phyloP scores from a whole-genome alignment of 2,113 vertebrate species.

The Falcunculus frontatus region DNA sequence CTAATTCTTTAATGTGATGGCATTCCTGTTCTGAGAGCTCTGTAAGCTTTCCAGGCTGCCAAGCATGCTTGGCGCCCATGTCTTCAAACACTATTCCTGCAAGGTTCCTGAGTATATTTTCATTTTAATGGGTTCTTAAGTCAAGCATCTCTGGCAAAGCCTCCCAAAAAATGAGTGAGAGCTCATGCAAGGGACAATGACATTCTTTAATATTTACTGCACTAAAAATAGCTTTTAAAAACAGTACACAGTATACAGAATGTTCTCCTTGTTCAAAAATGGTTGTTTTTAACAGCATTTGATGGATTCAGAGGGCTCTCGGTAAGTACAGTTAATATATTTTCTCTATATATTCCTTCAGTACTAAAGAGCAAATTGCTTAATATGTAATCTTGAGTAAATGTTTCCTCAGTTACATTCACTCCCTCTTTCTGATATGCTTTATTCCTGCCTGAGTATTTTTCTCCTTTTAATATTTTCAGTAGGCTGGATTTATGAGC shows the following conservation, averaged over 20 bases:
- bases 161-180: constrained; percentile 66
- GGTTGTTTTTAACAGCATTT: neutral
- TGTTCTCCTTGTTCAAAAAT: neutral
- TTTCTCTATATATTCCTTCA: constrained; percentile 8
- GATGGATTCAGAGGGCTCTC: constrained; percentile 4
- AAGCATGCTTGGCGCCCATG: neutral
- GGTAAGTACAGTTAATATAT: constrained; percentile 32
- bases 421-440: constrained; percentile 31
- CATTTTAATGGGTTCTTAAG: constrained; percentile 72
- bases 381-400: constrained; percentile 60
- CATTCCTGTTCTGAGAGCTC: constrained; percentile 43
- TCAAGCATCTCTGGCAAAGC: constrained; percentile 63
- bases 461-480: constrained; percentile 43
- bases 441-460: constrained; percentile 45
- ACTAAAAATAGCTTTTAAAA: constrained; percentile 42
- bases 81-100: constrained; percentile 5
- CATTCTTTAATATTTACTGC: constrained; percentile 53
- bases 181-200: constrained; percentile 33
- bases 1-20: constrained; percentile 62
- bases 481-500: constrained; percentile 47
- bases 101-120: constrained; percentile 62
- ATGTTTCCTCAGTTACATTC: constrained; percentile 37
- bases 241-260: neutral
- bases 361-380: constrained; percentile 50
- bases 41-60: constrained; percentile 43